Conservation (phyloP, 1,140 invertebrate genomes). For the Pomacea maculata region DNA sequence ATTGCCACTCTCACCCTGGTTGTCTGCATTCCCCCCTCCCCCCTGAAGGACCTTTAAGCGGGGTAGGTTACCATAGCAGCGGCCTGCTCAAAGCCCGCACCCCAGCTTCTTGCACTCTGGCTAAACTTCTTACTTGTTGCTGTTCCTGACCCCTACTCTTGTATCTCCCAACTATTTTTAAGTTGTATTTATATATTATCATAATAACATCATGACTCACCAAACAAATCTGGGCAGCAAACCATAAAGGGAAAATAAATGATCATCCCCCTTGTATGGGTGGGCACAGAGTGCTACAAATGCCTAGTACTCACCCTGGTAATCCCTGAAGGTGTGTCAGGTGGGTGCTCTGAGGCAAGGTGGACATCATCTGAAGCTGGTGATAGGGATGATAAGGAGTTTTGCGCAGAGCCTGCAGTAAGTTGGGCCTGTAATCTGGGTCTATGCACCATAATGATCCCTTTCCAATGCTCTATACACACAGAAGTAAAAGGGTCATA, state of each 20-base stretch:
- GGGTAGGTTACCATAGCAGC: no score
- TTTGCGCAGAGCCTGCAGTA: conserved; percentile 84
- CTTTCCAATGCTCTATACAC: conserved; percentile 83
- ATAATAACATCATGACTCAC: not conserved
- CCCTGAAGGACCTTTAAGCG: no score
- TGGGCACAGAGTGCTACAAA: not conserved
- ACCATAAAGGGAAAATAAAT: not conserved
- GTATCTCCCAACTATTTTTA: not conserved
- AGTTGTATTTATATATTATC: not conserved
- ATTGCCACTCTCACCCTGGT: no score
- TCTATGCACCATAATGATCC: conserved; percentile 96
- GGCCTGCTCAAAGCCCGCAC: no score
- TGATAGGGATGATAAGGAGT: conserved; percentile 83
- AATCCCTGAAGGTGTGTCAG: conserved; percentile 42
- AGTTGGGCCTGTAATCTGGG: conserved; percentile 84
- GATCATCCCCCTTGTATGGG: no score
- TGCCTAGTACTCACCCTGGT: conserved; percentile 24
- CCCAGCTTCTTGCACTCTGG: no score
- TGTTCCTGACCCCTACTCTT: no score
- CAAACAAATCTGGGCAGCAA: not conserved
- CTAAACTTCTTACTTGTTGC: no score
- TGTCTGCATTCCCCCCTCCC: no score
- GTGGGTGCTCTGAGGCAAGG: conserved; percentile 46
- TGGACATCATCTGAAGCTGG: conserved; percentile 66
- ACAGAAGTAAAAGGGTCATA: no score